phyloP scores from a whole-genome alignment of 2,888 invertebrate species.

The Cosmia pyralina region DNA sequence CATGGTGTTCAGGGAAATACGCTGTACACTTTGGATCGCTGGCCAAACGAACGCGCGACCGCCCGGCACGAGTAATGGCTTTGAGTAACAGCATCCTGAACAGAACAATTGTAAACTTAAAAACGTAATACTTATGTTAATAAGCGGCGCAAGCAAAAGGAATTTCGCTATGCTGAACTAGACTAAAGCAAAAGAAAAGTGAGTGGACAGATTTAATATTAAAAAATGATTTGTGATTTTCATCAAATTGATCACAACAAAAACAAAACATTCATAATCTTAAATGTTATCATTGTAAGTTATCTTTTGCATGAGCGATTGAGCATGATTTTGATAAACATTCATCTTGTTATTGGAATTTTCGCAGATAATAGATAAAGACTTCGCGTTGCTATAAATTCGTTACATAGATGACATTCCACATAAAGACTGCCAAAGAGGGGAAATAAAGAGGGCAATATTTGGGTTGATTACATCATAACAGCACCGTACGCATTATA shows the following conservation, averaged over 20 bases:
- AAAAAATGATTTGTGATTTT: background rate
- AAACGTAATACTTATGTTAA: background rate
- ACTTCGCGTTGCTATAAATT: constrained; percentile 23
- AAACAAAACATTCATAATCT: constrained; percentile 1
- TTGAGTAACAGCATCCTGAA: constrained; percentile 98
- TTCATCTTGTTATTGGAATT: constrained; percentile 36
- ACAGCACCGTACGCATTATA: background rate
- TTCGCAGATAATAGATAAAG: constrained; percentile 28
- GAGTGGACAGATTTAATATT: background rate
- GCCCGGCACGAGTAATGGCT: constrained; percentile 98
- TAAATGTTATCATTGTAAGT: constrained; percentile 20
- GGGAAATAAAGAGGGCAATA: background rate
- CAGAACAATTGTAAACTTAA: background rate
- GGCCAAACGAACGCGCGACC: constrained; percentile 99
- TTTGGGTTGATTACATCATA: no score
- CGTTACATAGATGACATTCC: constrained; percentile 1
- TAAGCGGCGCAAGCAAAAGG: background rate
- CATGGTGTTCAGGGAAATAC: constrained; percentile 99
- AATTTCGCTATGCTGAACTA: background rate
- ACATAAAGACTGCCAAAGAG: background rate
- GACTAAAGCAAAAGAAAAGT: constrained; percentile 3
- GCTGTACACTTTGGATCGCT: constrained; percentile 95
- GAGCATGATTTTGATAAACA: constrained; percentile 13
- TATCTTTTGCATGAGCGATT: constrained; percentile 43
- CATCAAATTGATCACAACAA: constrained; percentile 6